These are phyloP conservation scores for Xyliphius kryptos DNA, from an alignment of 2,113 vertebrate species.

Conservation along the genomic window DNA sequence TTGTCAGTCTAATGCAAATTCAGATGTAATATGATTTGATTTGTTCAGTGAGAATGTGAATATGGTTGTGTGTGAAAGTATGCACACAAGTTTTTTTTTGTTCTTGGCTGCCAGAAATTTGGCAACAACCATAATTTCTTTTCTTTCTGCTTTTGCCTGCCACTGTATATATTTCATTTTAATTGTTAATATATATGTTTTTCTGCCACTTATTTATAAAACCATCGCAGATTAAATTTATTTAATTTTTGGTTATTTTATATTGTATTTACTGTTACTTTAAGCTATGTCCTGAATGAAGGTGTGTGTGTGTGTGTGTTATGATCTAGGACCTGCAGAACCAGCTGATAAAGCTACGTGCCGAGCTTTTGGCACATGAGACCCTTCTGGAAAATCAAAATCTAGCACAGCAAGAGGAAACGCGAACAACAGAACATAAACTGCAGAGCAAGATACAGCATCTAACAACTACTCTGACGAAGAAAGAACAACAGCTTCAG, in stretches of 20 bases:
- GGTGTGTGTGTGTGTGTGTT: not conserved
- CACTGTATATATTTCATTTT: too few relatives aligned
- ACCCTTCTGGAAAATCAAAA: conserved; percentile 69
- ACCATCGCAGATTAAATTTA: too few relatives aligned
- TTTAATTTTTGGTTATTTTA: not conserved
- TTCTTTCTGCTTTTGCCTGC: too few relatives aligned
- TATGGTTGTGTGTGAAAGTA: too few relatives aligned
- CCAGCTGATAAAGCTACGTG: conserved; percentile 80
- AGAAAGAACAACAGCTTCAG: conserved; percentile 79
- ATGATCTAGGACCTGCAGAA: conserved; percentile 76
- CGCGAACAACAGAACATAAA: conserved; percentile 65
- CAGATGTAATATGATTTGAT: too few relatives aligned
- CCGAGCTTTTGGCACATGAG: conserved; percentile 75
- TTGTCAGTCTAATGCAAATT: too few relatives aligned
- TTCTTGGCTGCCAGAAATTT: too few relatives aligned
- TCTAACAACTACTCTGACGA: conserved; percentile 65
- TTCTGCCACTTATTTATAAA: too few relatives aligned
- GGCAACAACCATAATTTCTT: too few relatives aligned
- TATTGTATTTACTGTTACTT: not conserved
- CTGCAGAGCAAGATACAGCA: conserved; percentile 71
- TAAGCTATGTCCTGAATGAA: not conserved
- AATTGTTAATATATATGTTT: too few relatives aligned
- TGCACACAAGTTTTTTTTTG: too few relatives aligned
- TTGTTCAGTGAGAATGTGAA: too few relatives aligned
- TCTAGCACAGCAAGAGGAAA: conserved; percentile 69